Percentiles rank a stretch among this genome's conserved stretches.
phyloP scores from a whole-genome alignment of 2,113 vertebrate genomes.

The Conger conger region DNA sequence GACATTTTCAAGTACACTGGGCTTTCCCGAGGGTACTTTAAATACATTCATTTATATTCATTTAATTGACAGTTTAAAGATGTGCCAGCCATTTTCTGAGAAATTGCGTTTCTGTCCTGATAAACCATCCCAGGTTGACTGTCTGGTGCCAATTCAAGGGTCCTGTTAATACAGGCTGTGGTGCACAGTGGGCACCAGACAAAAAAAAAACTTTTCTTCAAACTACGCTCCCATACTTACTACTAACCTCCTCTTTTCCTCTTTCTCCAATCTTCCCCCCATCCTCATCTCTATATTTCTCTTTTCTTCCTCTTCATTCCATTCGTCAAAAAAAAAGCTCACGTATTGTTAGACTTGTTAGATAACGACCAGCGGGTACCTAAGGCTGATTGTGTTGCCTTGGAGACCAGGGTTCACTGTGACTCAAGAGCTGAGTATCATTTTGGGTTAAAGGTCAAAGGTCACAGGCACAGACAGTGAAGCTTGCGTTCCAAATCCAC shows the following conservation, averaged over 20 bases:
- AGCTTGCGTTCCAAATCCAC: not conserved
- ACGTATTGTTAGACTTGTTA: not conserved
- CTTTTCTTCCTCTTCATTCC: not conserved
- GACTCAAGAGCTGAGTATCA: constrained; percentile 28
- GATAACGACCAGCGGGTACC: not conserved
- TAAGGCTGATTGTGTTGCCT: constrained; percentile 34
- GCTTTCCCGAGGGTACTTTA: not conserved
- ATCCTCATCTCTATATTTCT: constrained; percentile 46
- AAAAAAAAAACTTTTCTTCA: constrained; percentile 44
- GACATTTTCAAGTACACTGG: not conserved
- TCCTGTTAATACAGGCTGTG: constrained; percentile 46
- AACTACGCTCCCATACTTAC: constrained; percentile 48
- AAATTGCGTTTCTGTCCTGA: not conserved
- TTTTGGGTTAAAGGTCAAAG: constrained; percentile 32
- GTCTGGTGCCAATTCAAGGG: not conserved
- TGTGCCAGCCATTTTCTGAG: not conserved
- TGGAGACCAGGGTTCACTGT: constrained; percentile 37
- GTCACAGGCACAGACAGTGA: not conserved
- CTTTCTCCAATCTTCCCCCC: constrained; percentile 37
- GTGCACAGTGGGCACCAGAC: constrained; percentile 54
- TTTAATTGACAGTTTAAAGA: not conserved
- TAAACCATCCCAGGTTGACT: not conserved
- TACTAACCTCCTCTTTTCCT: not conserved
- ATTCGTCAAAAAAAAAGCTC: constrained; percentile 2
- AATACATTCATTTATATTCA: not conserved